A percentile compares a stretch with the other conserved stretches of the same genome.
These are phyloP conservation scores for Tribolium madens DNA, from an alignment of 1,140 invertebrate genomes.

Conservation along the genomic window DNA sequence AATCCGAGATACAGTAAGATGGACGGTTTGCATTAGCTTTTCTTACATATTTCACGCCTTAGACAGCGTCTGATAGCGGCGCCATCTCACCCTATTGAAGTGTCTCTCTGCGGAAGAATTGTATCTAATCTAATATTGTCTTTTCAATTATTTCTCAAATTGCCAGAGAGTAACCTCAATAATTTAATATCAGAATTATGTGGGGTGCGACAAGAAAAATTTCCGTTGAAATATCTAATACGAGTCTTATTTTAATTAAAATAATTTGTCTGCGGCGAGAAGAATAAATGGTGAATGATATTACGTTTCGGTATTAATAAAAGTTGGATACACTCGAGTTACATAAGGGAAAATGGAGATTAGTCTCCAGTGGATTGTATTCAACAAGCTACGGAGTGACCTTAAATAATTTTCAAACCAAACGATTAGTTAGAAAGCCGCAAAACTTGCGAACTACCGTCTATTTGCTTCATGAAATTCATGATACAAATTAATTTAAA, in stretches of 20 bases:
- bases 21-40: constrained; percentile 53
- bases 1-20: constrained; percentile 45
- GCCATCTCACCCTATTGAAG: constrained; percentile 47
- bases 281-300: constrained; percentile 21
- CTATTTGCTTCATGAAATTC: constrained; percentile 49
- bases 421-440: constrained; percentile 56
- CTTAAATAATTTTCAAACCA: constrained; percentile 55
- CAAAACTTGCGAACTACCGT: constrained; percentile 50
- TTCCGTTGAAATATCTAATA: neutral
- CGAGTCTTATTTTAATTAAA: constrained; percentile 18
- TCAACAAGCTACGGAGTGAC: constrained; percentile 32
- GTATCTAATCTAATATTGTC: constrained; percentile 24
- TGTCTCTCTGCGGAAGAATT: constrained; percentile 7
- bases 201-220: neutral
- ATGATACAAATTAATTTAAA: constrained; percentile 56
- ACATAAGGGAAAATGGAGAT: constrained; percentile 20
- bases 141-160: constrained; percentile 21
- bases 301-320: constrained; percentile 42
- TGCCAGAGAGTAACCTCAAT: neutral
- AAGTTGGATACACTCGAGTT: constrained; percentile 15
- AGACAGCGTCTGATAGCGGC: constrained; percentile 52
- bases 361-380: constrained; percentile 42
- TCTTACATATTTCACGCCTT: constrained; percentile 55
- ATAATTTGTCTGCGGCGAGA: neutral
- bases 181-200: constrained; percentile 11